Percentiles rank a stretch among this genome's conserved stretches.
These are phyloP conservation scores for Gadopsis marmoratus DNA, from an alignment of 2,797 vertebrate genomes.

Conservation along the genomic window DNA sequence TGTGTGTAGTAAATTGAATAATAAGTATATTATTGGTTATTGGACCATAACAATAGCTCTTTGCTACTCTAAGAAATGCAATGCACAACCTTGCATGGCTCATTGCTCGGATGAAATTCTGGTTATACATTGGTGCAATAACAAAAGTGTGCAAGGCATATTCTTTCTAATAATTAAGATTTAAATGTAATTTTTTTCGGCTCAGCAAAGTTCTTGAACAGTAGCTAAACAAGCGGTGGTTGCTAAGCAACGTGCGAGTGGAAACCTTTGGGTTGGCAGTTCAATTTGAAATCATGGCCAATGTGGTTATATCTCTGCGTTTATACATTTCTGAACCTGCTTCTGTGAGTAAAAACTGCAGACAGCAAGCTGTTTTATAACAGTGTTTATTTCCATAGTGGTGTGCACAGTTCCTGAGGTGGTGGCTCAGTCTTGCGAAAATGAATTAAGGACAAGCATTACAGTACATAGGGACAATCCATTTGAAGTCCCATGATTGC, in stretches of 20 bases:
- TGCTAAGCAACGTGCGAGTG: constrained; percentile 60
- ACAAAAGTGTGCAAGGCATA: constrained; percentile 27
- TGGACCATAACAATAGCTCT: constrained; percentile 27
- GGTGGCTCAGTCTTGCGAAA: constrained; percentile 15
- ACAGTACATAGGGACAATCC: constrained; percentile 13
- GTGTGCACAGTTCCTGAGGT: constrained; percentile 5
- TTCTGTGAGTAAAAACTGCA: constrained; percentile 33
- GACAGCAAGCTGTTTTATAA: constrained; percentile 32
- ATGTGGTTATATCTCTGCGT: constrained; percentile 44
- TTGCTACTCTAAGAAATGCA: constrained; percentile 25
- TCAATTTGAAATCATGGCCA: constrained; percentile 49
- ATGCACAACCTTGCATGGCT: constrained; percentile 19
- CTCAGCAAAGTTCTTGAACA: constrained; percentile 57
- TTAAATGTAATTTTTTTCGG: constrained; percentile 42
- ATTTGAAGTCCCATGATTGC: constrained; percentile 36
- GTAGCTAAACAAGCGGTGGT: constrained; percentile 59
- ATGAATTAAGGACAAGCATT: constrained; percentile 26
- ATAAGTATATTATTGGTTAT: constrained; percentile 40
- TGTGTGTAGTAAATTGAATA: constrained; percentile 39
- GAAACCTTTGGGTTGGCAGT: constrained; percentile 46
- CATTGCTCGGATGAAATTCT: constrained; percentile 31
- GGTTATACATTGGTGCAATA: constrained; percentile 53
- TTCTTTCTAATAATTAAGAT: constrained; percentile 60
- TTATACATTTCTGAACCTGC: constrained; percentile 36
- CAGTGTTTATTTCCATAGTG: constrained; percentile 28